Evolutionary conservation across 1,140 invertebrate genomes (phyloP).

Genomic region (Oncopeltus fasciatus): DNA sequence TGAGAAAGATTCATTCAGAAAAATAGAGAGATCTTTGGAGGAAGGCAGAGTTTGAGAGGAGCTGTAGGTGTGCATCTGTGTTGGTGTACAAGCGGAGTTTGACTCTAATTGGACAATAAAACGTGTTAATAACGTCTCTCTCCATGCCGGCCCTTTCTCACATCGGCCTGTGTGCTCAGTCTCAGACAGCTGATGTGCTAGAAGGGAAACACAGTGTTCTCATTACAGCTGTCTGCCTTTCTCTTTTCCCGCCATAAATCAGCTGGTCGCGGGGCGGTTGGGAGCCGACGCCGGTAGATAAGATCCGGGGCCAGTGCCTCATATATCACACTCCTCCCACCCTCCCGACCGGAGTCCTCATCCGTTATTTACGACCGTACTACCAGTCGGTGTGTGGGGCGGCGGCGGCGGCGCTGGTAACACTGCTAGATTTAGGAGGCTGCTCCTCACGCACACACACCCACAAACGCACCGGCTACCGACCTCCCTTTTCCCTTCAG

Average conservation of each 20-base stretch:
- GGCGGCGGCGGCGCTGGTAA: background rate
- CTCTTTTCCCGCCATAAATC: conserved; percentile 7
- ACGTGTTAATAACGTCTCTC: background rate
- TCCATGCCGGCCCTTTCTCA: too few relatives aligned
- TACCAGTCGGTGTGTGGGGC: too few relatives aligned
- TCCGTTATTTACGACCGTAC: conserved; percentile 5
- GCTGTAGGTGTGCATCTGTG: too few relatives aligned
- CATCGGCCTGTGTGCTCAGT: too few relatives aligned
- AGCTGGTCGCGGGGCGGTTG: background rate
- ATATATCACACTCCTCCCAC: conserved; percentile 6
- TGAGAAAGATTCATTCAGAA: too few relatives aligned
- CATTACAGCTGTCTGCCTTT: conserved; percentile 6
- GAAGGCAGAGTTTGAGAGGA: too few relatives aligned
- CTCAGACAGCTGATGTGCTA: background rate
- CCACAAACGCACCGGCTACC: background rate
- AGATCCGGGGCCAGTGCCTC: conserved; percentile 1
- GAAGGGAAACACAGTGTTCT: conserved; percentile 1
- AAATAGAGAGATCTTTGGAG: too few relatives aligned
- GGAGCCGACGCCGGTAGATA: conserved; percentile 1
- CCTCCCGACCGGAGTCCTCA: too few relatives aligned
- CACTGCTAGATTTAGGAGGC: conserved; percentile 6
- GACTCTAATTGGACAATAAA: background rate
- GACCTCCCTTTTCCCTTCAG: background rate
- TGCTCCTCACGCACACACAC: too few relatives aligned
- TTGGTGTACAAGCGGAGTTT: background rate